Evolutionary conservation across 92 coral and sea anemone genomes (phyloP), one percentile per base, ranked within the genome.

Genomic region (Actinostola sp.): DNA sequence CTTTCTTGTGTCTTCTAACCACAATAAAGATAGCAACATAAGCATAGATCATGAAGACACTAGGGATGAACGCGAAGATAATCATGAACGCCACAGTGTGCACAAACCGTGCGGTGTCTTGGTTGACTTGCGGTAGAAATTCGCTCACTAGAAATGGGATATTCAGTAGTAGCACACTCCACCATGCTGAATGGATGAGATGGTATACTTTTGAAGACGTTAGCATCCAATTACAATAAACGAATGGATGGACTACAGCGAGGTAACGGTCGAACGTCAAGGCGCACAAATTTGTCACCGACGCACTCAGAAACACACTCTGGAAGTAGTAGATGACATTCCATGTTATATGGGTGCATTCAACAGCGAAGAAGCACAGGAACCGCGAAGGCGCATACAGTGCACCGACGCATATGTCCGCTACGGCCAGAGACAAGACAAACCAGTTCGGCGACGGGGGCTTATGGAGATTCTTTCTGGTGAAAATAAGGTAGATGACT

Each of bases 391-490:
- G 74, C 0, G 62, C 62, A 17, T 68, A 49, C 10, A 49, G 48
- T 3, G 46, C 46, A 9, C 74, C 61, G 4, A 68, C 74, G 50
- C 44, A 35, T 19, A 68, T 9, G 30, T 68, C 74, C 27, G 74
- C 74, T 12, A 68, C 23, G 31, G 74, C 74, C 13, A 68, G 74
- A 2, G 74, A 68, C 23, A 68, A 24, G 13, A 68, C 62, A 19
- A 68, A 68, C 74, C 74, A 68, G 17, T 68, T 68, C 13, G 74
- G 74, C 6, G 74, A 68, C 14, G 74, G 61, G 7, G 60, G 60
- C 32, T 49, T 68, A n/a, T 53, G 74, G 11, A 68, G 62, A 16
- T 53, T 68, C 13, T 33, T 68, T 24, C 74, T 11, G 13, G 74
- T 68, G n/a, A 43, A 53, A 28, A 68, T 68, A 10, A 68, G 60